Percentiles rank a stretch among this genome's conserved stretches.
These are phyloP conservation scores for Nomada lathburiana DNA, from an alignment of 2,888 invertebrate species.

Conservation along the genomic window DNA sequence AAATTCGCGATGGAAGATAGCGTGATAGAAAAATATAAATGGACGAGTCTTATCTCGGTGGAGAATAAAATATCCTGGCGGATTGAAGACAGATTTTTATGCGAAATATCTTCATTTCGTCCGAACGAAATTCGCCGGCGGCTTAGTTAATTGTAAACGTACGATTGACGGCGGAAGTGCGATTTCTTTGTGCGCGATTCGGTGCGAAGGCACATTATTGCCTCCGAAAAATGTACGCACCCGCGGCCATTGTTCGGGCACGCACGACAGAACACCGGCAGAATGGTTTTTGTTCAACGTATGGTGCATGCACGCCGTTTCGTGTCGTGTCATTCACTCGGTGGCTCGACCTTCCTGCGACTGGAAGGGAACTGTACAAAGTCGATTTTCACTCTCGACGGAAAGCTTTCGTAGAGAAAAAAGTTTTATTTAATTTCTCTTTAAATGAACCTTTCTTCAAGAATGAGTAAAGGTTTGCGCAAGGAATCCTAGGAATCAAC, in stretches of 20 bases:
- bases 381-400: conserved; percentile 28
- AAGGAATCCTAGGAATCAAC: no score
- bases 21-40: not conserved
- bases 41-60: no score
- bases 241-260: conserved; percentile 62
- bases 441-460: not conserved
- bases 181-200: conserved; percentile 29
- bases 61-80: no score
- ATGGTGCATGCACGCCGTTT: conserved; percentile 48
- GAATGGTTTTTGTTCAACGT: conserved; percentile 79
- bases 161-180: not conserved
- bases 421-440: not conserved
- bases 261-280: conserved; percentile 46
- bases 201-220: conserved; percentile 63
- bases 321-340: conserved; percentile 44
- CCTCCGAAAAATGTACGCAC: conserved; percentile 71
- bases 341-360: conserved; percentile 30
- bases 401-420: not conserved
- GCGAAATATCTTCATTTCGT: no score
- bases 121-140: no score
- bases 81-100: no score
- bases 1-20: no score
- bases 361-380: conserved; percentile 4
- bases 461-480: no score
- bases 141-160: no score